Percentiles rank a stretch among this genome's conserved stretches.
These are phyloP conservation scores for Aphelinus certus DNA, from an alignment of 1,140 invertebrate genomes.

Conservation along the genomic window DNA sequence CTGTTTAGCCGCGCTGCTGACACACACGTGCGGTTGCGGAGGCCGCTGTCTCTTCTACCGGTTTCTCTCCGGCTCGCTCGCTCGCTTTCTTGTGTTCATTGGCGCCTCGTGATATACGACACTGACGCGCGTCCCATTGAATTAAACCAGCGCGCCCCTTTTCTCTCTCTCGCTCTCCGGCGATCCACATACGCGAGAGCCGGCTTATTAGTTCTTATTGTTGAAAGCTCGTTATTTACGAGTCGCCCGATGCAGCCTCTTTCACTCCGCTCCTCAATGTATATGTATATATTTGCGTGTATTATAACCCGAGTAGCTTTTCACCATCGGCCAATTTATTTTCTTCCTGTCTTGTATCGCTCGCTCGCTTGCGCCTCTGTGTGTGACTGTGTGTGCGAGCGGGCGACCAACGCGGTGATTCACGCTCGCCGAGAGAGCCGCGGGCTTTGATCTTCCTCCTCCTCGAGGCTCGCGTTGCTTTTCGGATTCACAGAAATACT, in stretches of 20 bases:
- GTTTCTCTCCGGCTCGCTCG: slow-evolving; percentile 19
- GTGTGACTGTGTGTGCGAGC: too few species aligned
- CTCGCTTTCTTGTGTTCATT: slow-evolving; percentile 7
- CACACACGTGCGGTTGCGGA: background rate
- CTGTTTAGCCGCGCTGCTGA: slow-evolving; percentile 25
- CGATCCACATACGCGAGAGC: background rate
- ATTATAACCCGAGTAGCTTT: too few species aligned
- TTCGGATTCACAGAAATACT: too few species aligned
- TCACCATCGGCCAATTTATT: too few species aligned
- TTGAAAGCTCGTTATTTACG: slow-evolving; percentile 39
- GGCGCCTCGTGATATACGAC: slow-evolving; percentile 39
- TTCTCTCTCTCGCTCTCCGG: slow-evolving; percentile 21
- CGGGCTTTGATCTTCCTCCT: too few species aligned
- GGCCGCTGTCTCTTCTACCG: slow-evolving; percentile 2
- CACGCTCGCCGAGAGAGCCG: too few species aligned
- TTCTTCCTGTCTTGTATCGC: too few species aligned
- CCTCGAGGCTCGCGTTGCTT: too few species aligned
- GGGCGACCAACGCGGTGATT: too few species aligned
- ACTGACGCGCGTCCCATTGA: slow-evolving; percentile 33
- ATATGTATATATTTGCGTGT: slow-evolving; percentile 9
- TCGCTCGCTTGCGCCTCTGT: too few species aligned
- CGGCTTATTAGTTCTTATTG: slow-evolving; percentile 41
- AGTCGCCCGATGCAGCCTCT: background rate
- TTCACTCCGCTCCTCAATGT: background rate
- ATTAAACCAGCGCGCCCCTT: slow-evolving; percentile 19